These are phyloP conservation scores for Nanorana parkeri DNA, from an alignment of 2,113 vertebrate genomes.

Conservation along the genomic window DNA sequence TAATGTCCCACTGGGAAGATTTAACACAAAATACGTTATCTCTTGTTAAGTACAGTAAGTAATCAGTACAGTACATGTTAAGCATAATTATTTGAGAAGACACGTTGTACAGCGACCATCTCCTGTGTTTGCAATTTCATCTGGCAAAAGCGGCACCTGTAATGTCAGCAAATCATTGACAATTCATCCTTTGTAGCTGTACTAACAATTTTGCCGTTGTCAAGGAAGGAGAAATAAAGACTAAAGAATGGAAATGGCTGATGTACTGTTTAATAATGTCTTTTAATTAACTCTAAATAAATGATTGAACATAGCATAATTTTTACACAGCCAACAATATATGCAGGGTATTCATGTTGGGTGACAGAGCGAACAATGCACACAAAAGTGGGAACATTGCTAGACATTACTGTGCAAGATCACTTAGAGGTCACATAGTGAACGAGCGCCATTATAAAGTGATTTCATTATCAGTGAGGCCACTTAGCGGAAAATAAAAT, in stretches of 20 bases:
- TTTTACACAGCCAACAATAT: slow-evolving; percentile 12
- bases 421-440: background rate
- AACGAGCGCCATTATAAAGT: slow-evolving; percentile 22
- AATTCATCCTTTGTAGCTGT: slow-evolving; percentile 39
- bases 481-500: slow-evolving; percentile 26
- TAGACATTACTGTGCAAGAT: background rate
- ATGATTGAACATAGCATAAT: slow-evolving; percentile 44
- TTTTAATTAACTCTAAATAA: slow-evolving; percentile 56
- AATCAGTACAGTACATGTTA: slow-evolving; percentile 8
- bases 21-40: slow-evolving; percentile 36
- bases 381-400: background rate
- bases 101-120: background rate
- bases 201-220: slow-evolving; percentile 33
- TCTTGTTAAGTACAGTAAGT: slow-evolving; percentile 37
- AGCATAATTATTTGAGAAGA: background rate
- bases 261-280: slow-evolving; percentile 43
- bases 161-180: slow-evolving; percentile 28
- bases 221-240: slow-evolving; percentile 20
- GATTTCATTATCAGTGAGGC: background rate
- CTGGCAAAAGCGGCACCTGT: slow-evolving; percentile 1
- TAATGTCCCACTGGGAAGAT: slow-evolving; percentile 35
- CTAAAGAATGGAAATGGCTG: background rate
- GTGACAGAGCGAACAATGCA: background rate
- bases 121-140: slow-evolving; percentile 21
- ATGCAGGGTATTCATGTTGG: slow-evolving; percentile 1